Evolutionary conservation across 2,113 vertebrate species (phyloP).

Genomic region (Aptenodytes patagonicus): DNA sequence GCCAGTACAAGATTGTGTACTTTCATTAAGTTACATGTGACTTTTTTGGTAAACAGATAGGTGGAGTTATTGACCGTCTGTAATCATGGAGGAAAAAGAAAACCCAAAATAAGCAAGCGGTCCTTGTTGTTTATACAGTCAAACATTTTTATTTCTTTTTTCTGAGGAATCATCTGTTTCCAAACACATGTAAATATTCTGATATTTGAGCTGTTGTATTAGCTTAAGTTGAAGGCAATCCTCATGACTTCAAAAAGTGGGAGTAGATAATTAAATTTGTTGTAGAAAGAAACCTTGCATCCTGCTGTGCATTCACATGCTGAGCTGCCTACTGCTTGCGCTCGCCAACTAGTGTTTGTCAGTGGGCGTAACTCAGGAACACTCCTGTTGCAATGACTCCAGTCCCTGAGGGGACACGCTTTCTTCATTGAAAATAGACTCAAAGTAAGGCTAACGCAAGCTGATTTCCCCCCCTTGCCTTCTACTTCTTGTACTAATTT

Average conservation of each 20-base stretch:
- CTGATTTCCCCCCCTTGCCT: neutral
- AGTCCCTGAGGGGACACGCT: neutral
- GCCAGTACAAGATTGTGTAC: neutral
- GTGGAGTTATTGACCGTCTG: neutral
- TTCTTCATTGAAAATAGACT: neutral
- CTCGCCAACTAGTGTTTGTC: neutral
- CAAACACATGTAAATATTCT: neutral
- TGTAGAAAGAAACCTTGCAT: neutral
- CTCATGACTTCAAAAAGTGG: neutral
- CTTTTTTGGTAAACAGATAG: neutral
- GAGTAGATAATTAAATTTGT: neutral
- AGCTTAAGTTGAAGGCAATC: neutral
- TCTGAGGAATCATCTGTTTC: neutral
- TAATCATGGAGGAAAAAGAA: neutral
- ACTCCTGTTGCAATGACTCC: neutral
- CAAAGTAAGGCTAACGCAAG: neutral
- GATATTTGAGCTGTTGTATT: neutral
- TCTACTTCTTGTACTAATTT: neutral
- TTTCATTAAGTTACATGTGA: neutral
- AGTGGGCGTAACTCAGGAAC: neutral
- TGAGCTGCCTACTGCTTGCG: neutral
- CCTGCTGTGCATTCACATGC: neutral
- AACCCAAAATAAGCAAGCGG: neutral
- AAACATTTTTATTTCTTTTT: neutral
- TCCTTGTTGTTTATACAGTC: neutral